A percentile compares a stretch with the other conserved stretches of the same genome.
These are phyloP conservation scores for Vesta saturnalis DNA, from an alignment of 2,888 invertebrate species.

Conservation along the genomic window DNA sequence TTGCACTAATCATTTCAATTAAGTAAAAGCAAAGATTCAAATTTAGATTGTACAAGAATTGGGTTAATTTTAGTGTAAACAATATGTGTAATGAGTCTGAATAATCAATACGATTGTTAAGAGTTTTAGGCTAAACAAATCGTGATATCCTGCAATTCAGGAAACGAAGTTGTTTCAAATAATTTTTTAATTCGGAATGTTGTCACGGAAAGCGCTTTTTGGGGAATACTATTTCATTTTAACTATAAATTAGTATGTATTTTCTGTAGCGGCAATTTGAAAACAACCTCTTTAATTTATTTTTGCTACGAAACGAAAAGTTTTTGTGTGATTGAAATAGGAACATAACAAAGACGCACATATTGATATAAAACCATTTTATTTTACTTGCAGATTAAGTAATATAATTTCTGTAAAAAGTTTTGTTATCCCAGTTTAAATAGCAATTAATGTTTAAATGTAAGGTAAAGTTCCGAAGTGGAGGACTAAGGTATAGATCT, in stretches of 20 bases:
- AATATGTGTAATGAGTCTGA: conserved; percentile 6
- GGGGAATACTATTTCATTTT: not conserved
- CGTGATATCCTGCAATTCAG: conserved; percentile 12
- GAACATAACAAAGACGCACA: too few species aligned
- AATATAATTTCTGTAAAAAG: too few species aligned
- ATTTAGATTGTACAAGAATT: conserved; percentile 2
- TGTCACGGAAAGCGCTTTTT: conserved; percentile 10
- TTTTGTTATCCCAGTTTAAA: too few species aligned
- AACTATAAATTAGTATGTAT: not conserved
- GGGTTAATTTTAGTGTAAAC: not conserved
- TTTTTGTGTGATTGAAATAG: too few species aligned
- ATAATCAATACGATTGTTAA: conserved; percentile 5
- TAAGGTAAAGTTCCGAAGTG: not conserved
- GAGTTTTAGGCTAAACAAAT: conserved; percentile 2
- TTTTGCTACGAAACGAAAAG: not conserved
- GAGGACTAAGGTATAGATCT: too few species aligned
- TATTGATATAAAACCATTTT: too few species aligned
- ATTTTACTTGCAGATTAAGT: too few species aligned
- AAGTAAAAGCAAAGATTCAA: conserved; percentile 8
- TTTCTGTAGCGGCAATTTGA: not conserved
- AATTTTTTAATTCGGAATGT: not conserved
- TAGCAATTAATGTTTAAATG: not conserved
- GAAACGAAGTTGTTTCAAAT: conserved; percentile 2
- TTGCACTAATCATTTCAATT: not conserved
- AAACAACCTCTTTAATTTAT: not conserved